phyloP scores from a whole-genome alignment of 1,140 invertebrate genomes.

The Calliopsis andreniformis region DNA sequence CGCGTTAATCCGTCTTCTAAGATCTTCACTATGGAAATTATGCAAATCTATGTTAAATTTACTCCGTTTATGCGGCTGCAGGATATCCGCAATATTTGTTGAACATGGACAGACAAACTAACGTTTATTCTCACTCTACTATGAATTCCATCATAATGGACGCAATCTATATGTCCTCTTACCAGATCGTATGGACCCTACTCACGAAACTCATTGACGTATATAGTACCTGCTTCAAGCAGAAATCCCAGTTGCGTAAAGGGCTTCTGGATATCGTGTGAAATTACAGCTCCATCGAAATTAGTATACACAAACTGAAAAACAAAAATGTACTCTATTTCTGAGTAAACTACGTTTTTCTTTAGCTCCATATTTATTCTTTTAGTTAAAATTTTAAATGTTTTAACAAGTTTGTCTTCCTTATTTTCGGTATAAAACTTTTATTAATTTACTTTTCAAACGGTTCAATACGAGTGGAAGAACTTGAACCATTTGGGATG shows the following conservation, averaged over 20 bases:
- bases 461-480: too few species aligned
- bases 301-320: too few species aligned
- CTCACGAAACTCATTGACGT: neutral
- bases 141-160: constrained; percentile 28
- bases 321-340: too few species aligned
- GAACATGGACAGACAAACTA: constrained; percentile 23
- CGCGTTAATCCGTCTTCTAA: constrained; percentile 31
- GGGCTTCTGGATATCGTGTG: too few species aligned
- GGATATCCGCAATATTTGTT: constrained; percentile 29
- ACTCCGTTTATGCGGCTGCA: neutral
- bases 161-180: neutral
- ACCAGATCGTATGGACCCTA: neutral
- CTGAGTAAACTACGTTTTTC: too few species aligned
- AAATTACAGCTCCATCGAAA: too few species aligned
- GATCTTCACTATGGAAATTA: constrained; percentile 8
- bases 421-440: too few species aligned
- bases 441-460: too few species aligned
- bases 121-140: constrained; percentile 11
- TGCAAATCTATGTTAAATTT: constrained; percentile 17
- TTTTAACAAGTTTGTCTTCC: too few species aligned
- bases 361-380: too few species aligned
- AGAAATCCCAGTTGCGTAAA: too few species aligned
- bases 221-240: neutral
- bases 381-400: too few species aligned
- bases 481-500: neutral